phyloP scores from a whole-genome alignment of 2,888 invertebrate species.

The Palloptera scutellata region DNA sequence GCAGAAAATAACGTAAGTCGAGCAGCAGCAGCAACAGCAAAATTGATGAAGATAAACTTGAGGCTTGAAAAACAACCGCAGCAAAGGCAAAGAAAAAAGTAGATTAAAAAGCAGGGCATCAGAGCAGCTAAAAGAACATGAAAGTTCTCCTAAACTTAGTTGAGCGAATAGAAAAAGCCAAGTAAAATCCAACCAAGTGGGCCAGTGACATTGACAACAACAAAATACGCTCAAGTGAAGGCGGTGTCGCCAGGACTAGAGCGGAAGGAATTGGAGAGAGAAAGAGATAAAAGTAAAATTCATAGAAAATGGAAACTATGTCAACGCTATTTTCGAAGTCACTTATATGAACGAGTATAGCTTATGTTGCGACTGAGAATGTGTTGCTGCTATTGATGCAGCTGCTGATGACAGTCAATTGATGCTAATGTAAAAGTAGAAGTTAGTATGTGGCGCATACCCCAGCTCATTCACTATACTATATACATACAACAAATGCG shows the following conservation, averaged over 20 bases:
- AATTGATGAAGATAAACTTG: too few species aligned
- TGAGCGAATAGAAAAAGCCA: neutral
- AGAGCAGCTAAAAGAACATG: constrained; percentile 6
- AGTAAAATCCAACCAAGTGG: constrained; percentile 25
- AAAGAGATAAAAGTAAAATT: constrained; percentile 6
- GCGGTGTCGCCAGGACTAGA: neutral
- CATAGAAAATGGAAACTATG: constrained; percentile 21
- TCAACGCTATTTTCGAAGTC: constrained; percentile 17
- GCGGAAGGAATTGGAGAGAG: neutral
- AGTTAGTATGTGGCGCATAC: constrained; percentile 43
- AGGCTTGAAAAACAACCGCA: neutral
- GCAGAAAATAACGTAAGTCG: neutral
- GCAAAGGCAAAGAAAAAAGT: neutral
- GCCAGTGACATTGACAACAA: constrained; percentile 26
- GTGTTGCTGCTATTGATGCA: constrained; percentile 17
- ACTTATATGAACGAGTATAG: neutral
- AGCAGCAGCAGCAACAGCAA: neutral
- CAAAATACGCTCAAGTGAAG: neutral
- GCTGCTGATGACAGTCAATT: constrained; percentile 18
- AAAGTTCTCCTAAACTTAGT: neutral
- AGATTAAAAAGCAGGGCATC: neutral
- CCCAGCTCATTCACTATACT: too few species aligned
- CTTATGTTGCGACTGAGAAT: constrained; percentile 5
- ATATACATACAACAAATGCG: constrained; percentile 31
- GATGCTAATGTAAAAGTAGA: constrained; percentile 53